phyloP scores from a whole-genome alignment of 1,140 invertebrate species.

The Pseudomyrmex sp. region DNA sequence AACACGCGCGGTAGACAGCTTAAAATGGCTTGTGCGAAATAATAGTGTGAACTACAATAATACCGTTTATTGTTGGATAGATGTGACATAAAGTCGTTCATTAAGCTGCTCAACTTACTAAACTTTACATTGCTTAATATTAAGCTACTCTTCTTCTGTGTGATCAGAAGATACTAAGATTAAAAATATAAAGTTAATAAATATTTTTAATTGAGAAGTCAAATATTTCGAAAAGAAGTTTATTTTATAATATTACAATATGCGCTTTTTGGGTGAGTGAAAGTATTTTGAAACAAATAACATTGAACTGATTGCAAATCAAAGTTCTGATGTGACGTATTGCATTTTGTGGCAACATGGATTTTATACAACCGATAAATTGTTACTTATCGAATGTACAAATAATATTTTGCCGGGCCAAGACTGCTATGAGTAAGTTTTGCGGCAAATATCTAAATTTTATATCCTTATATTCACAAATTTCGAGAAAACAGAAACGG shows the following conservation, averaged over 20 bases:
- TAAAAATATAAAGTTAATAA: too few species aligned
- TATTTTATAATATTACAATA: background rate
- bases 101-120: background rate
- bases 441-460: background rate
- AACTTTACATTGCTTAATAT: background rate
- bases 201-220: too few species aligned
- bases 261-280: background rate
- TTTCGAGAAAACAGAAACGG: background rate
- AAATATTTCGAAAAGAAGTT: too few species aligned
- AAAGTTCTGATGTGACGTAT: background rate
- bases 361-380: background rate
- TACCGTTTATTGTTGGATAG: conserved; percentile 25
- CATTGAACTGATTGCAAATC: conserved; percentile 3
- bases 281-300: background rate
- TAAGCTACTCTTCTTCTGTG: background rate
- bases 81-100: background rate
- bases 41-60: conserved; percentile 23
- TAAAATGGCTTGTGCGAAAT: conserved; percentile 16
- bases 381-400: background rate
- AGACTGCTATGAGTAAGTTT: background rate
- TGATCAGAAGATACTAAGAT: too few species aligned
- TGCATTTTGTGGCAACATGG: too few species aligned
- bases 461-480: background rate
- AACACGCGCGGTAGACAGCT: background rate
- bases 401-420: background rate